These are phyloP conservation scores for Corythaeola cristata DNA, from an alignment of 2,113 vertebrate genomes.

Conservation along the genomic window DNA sequence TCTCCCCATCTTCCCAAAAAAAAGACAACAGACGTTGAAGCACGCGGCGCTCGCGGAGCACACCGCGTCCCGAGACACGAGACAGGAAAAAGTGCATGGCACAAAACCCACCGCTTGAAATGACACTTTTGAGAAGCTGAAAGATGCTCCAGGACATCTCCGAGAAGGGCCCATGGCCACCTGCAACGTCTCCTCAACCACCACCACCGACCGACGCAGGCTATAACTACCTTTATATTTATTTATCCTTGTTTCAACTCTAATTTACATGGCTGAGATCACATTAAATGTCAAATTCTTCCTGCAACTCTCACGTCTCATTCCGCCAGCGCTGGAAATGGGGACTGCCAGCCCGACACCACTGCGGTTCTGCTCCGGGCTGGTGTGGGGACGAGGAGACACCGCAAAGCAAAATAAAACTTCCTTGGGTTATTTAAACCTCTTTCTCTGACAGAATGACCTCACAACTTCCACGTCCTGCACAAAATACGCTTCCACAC, in stretches of 20 bases:
- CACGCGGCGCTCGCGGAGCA: not conserved
- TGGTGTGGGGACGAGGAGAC: accelerated
- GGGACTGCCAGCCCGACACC: not conserved
- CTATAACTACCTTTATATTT: not conserved
- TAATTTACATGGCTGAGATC: not conserved
- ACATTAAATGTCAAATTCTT: not conserved
- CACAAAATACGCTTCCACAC: accelerated
- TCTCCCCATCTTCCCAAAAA: not conserved
- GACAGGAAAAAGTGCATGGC: not conserved
- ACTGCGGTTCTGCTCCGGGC: not conserved
- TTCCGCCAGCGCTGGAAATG: not conserved
- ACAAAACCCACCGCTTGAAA: not conserved
- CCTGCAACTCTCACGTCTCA: not conserved
- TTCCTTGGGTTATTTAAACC: not conserved
- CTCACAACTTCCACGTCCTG: not conserved
- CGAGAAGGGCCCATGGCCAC: not conserved
- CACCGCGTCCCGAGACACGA: not conserved
- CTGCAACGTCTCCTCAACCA: not conserved
- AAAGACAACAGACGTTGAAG: not conserved
- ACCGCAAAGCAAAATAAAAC: not conserved
- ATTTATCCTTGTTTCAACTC: not conserved
- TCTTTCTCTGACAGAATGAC: not conserved
- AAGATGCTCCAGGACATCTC: not conserved
- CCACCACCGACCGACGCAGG: not conserved
- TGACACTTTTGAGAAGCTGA: not conserved